These are phyloP conservation scores for Agapetus fuscipes DNA, from an alignment of 2,888 invertebrate genomes.

Conservation along the genomic window DNA sequence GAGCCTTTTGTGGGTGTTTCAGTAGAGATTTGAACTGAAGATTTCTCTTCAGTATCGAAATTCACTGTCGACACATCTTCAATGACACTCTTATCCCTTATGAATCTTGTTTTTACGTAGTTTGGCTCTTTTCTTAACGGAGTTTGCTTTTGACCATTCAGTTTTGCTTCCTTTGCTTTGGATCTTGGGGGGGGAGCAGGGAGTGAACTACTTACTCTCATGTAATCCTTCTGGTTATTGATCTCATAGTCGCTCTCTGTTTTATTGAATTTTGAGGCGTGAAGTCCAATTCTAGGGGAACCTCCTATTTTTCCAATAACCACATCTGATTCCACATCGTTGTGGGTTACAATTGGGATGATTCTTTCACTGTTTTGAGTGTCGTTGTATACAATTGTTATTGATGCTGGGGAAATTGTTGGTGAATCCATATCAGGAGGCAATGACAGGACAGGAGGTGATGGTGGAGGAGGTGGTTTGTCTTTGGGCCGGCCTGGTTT, in stretches of 20 bases:
- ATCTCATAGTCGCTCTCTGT: background rate
- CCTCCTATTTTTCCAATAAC: no score
- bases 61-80: conserved; percentile 13
- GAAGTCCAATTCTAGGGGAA: background rate
- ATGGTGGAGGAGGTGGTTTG: conserved; percentile 39
- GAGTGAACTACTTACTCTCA: conserved; percentile 1
- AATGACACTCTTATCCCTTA: conserved; percentile 31
- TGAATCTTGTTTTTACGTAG: conserved; percentile 42
- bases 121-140: conserved; percentile 36
- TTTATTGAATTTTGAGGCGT: background rate
- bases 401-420: background rate
- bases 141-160: conserved; percentile 24
- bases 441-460: conserved; percentile 22
- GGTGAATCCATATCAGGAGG: background rate
- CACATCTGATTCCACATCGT: conserved; percentile 8
- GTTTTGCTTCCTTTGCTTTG: conserved; percentile 31
- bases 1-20: conserved; percentile 11
- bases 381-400: background rate
- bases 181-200: conserved; percentile 42
- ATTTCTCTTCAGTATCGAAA: conserved; percentile 17
- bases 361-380: conserved; percentile 23
- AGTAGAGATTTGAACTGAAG: conserved; percentile 16
- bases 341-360: conserved; percentile 2
- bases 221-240: background rate
- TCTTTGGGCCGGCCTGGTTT: conserved; percentile 32